phyloP scores from a whole-genome alignment of 2,797 vertebrate species.

The Epinephelus malabaricus region DNA sequence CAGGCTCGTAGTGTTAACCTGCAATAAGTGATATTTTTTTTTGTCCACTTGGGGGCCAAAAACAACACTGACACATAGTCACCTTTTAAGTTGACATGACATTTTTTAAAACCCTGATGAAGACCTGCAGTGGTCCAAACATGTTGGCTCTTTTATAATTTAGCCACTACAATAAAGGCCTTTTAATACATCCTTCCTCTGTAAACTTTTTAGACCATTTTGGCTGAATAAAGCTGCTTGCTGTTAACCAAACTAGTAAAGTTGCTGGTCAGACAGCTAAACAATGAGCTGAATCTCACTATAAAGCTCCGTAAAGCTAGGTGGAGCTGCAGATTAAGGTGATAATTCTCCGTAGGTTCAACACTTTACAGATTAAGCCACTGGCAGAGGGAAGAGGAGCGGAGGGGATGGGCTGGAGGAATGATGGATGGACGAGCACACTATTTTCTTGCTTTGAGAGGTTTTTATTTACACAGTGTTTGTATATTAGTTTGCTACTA shows the following conservation, averaged over 20 bases:
- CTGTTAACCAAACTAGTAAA: neutral
- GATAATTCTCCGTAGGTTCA: neutral
- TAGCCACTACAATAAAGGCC: too few species aligned
- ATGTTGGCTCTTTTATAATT: too few species aligned
- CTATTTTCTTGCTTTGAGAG: neutral
- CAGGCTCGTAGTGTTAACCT: too few species aligned
- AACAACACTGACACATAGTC: neutral
- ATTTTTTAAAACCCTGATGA: too few species aligned
- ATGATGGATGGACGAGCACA: neutral
- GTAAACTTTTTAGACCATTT: too few species aligned
- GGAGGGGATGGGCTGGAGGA: neutral
- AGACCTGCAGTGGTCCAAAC: too few species aligned
- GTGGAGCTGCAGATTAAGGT: neutral
- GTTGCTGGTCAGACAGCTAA: neutral
- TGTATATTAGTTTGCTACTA: neutral
- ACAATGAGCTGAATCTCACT: neutral
- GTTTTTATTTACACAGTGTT: neutral
- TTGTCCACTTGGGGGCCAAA: neutral
- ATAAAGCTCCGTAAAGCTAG: neutral
- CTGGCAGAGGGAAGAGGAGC: neutral
- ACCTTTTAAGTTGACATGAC: neutral
- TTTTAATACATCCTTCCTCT: too few species aligned
- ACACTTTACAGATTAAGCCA: neutral
- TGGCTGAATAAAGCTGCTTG: too few species aligned
- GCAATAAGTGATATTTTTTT: neutral